Evolutionary conservation across 2,888 invertebrate genomes (phyloP).

Genomic region (Aporophyla lueneburgensis): DNA sequence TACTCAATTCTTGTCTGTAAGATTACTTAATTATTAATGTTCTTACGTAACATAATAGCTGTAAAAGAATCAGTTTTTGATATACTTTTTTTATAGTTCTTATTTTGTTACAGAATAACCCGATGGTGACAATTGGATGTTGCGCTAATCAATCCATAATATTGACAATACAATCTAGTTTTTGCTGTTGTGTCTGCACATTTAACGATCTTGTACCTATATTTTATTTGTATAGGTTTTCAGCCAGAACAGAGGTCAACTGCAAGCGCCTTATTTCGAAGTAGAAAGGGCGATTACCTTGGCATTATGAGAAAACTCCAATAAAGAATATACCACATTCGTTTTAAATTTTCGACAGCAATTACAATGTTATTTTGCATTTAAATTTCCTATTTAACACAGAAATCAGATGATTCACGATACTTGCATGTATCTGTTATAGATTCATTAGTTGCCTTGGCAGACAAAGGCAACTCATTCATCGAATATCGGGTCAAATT

Average conservation of each 20-base stretch:
- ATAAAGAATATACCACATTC: background rate
- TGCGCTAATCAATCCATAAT: background rate
- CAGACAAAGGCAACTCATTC: too few species aligned
- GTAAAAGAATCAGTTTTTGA: background rate
- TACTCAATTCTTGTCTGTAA: background rate
- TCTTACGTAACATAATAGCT: background rate
- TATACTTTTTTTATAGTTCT: too few species aligned
- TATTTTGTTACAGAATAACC: background rate
- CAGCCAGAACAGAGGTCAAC: background rate
- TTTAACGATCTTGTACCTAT: too few species aligned
- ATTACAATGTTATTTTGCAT: background rate
- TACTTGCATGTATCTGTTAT: background rate
- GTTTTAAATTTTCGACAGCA: background rate
- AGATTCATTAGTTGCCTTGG: background rate
- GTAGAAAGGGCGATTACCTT: too few species aligned
- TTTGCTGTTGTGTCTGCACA: background rate
- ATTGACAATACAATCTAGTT: background rate
- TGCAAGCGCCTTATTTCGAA: too few species aligned
- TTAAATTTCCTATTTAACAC: background rate
- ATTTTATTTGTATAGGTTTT: background rate
- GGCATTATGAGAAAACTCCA: background rate
- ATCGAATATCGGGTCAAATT: constrained; percentile 27
- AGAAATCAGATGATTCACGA: constrained; percentile 14
- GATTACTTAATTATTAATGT: background rate
- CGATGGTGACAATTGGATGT: background rate